phyloP scores from a whole-genome alignment of 2,888 invertebrate genomes.

The Macroteleia sp. region DNA sequence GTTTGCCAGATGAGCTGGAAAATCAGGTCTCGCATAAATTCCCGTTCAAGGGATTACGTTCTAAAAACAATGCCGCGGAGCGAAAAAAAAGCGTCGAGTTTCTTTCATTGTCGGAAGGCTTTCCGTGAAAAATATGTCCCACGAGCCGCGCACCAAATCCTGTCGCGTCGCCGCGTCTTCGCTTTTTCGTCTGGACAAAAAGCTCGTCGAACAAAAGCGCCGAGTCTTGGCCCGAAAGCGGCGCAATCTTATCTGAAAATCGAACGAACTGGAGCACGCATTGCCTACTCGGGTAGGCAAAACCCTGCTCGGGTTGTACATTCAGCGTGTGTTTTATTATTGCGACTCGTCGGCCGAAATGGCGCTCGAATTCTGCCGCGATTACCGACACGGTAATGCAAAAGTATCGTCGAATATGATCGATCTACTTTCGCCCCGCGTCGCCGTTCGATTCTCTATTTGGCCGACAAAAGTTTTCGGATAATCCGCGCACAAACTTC shows the following conservation, averaged over 20 bases:
- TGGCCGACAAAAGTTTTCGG: constrained; percentile 2
- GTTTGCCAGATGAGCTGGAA: constrained; percentile 70
- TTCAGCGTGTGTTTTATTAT: constrained; percentile 7
- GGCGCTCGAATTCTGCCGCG: constrained; percentile 8
- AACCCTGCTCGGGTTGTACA: too few species aligned
- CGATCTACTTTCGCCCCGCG: constrained; percentile 9
- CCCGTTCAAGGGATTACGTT: constrained; percentile 69
- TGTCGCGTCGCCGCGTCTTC: constrained; percentile 9
- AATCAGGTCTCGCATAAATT: constrained; percentile 75
- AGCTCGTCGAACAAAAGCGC: constrained; percentile 16
- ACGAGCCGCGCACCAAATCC: constrained; percentile 52
- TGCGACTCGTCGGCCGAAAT: neutral
- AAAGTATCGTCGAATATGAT: constrained; percentile 16
- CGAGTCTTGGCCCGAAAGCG: constrained; percentile 5
- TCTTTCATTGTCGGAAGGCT: constrained; percentile 62
- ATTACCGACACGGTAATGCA: constrained; percentile 1
- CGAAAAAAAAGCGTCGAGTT: constrained; percentile 39
- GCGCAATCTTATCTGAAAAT: constrained; percentile 38
- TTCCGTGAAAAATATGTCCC: constrained; percentile 34
- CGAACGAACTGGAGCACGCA: constrained; percentile 8
- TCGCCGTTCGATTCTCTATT: neutral
- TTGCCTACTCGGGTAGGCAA: too few species aligned
- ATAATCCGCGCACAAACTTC: constrained; percentile 21
- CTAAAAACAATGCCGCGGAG: constrained; percentile 71
- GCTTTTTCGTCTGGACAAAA: constrained; percentile 1